Evolutionary conservation across 2,888 invertebrate genomes (phyloP), one percentile per base, ranked within the genome.

Genomic region (Imbricaverruca yamaguchii): DNA sequence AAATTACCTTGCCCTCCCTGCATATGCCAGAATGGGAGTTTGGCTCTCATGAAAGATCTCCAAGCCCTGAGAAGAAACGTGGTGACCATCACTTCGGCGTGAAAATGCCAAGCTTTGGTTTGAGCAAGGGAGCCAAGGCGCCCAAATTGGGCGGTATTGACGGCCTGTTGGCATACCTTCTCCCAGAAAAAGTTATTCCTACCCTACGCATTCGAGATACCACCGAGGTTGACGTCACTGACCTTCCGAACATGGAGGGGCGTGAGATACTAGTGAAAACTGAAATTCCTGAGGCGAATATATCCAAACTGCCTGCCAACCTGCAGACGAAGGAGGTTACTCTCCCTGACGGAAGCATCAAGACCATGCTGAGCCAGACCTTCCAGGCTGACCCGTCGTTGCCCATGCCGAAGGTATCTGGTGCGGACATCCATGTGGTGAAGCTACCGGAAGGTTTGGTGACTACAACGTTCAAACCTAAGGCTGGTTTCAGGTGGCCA

Each of bases 1-100:
- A 55, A 23, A 78, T 56, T 15, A 23, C 18, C n/a, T 23, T 78
- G 9, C 78, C 78, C 0, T 10, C 55, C 1, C 56, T 78, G 10
- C 56, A 78, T 11, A 78, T 78, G 55, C 78, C 78, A 3, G 78
- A 78, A 15, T 78, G 78, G 78, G 56, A 78, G 23, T 78, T 78
- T n/a, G 21, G 57, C n/a, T 56, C 78, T 11, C 11, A 23, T 12
- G 78, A 23, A 13, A 9, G 57, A 8, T 78, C 78, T 10, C 78
- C 78, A 23, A 57, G 57, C 12, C n/a, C n/a, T 3, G 78, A 10
- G 9, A 23, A 55, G 9, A 78, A 56, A n/a, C 56, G 23, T 23
- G 78, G 78, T 53, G 69, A 69, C 69, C 53, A 53, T 53, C 39
- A 53, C 13, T 69, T 69, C 53, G 69, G 69, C 15, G 53, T 69